Base-by-base conservation (phyloP, 2,113 vertebrate species). In the Oostethus manadensis region DNA sequence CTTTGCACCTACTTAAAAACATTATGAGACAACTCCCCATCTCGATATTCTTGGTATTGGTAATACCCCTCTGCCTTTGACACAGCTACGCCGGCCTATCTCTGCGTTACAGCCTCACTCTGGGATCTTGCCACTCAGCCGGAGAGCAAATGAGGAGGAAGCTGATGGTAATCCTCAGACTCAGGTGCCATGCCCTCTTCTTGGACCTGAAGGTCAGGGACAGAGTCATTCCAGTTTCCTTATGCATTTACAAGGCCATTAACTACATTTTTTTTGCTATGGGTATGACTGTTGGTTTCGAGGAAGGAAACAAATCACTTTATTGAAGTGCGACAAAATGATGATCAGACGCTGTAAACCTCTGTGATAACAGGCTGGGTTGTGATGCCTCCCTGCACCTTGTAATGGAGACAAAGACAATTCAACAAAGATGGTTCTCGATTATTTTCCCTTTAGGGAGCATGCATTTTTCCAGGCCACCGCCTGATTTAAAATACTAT, bases 141-240 rank as follows among this genome's bases (percentile, higher is more conserved):
- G 93, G 94, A n/a, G 76, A 86, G 59, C 88, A 78, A 51, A 90
- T 97, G 92, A 93, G 73, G 56, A 78, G 74, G 55, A 98, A 97
- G 77, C 80, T 98, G 42, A 69, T 91, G 56, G 55, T 67, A 0
- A 74, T 98, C 65, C 76, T 98, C 49, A 86, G 87, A 74, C 87
- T 97, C 56, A 95, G 93, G 76, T 94, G 89, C 53, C 92, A 94
- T 4, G 1, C 74, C 35, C 77, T 98, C 35, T 90, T 96, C 42
- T 72, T 97, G 69, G 93, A 98, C 74, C 75, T 97, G 54, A 88
- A 92, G 89, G 96, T 97, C 56, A 63, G 83, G 22, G 8, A 48
- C 49, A 29, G 44, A 3, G n/a, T 23, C 5, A n/a, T 46, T 15
- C 18, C 48, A 43, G 16, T 42, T 57, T 33, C 10, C 51, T 50